Conservation (phyloP, 1,140 invertebrate species). For the Zaprionus lachaisei region DNA sequence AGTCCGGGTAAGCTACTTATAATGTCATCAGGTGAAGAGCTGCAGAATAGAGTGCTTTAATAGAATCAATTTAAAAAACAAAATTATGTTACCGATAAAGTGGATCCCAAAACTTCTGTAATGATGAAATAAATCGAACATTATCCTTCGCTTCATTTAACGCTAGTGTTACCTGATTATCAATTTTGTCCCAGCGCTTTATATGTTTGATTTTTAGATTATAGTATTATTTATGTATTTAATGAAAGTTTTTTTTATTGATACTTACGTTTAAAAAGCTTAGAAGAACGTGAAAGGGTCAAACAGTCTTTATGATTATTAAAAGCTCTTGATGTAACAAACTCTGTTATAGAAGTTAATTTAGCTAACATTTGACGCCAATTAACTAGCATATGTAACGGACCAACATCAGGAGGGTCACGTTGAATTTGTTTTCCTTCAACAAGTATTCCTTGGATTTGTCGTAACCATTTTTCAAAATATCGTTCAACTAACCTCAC, state of each 20-base stretch:
- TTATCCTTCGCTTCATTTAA: conserved; percentile 95
- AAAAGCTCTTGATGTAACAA: conserved; percentile 88
- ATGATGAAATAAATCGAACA: conserved; percentile 93
- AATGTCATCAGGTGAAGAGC: conserved; percentile 89
- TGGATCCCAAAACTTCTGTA: conserved; percentile 94
- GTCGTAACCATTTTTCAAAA: conserved; percentile 66
- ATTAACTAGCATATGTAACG: conserved; percentile 91
- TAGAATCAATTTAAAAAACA: not conserved
- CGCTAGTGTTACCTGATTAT: conserved; percentile 89
- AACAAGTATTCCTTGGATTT: conserved; percentile 82
- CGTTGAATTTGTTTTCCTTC: conserved; percentile 89
- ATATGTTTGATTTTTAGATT: not conserved
- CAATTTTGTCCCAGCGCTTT: conserved; percentile 91
- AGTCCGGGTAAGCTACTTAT: conserved; percentile 89
- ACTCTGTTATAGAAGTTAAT: conserved; percentile 92
- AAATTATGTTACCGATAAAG: conserved; percentile 86
- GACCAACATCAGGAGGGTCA: conserved; percentile 92
- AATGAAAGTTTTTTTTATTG: not conserved
- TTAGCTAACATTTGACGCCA: conserved; percentile 91
- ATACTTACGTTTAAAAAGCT: conserved; percentile 88
- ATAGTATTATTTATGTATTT: not conserved
- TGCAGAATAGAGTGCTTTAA: conserved; percentile 29
- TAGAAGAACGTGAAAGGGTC: conserved; percentile 88
- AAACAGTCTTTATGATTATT: conserved; percentile 89
- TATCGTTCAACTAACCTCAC: conserved; percentile 63